phyloP scores from a whole-genome alignment of 2,113 vertebrate genomes.

The Macquaria australasica region DNA sequence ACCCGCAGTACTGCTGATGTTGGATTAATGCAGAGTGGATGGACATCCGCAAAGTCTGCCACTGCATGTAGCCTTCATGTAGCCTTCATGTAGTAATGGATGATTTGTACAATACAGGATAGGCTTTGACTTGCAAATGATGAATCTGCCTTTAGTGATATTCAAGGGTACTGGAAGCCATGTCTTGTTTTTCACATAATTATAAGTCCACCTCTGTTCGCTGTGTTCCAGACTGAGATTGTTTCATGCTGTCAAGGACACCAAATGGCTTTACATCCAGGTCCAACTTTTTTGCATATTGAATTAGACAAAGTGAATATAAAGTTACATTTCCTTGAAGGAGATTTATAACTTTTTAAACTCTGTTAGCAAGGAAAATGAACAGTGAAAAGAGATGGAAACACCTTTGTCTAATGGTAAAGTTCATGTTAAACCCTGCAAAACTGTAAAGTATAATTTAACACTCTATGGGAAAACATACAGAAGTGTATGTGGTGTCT shows the following conservation, averaged over 20 bases:
- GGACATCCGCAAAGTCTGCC: conserved; percentile 10
- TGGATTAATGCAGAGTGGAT: not conserved
- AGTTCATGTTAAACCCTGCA: not conserved
- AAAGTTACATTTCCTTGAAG: not conserved
- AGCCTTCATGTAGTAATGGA: conserved; percentile 9
- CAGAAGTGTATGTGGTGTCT: not conserved
- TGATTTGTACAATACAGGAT: not conserved
- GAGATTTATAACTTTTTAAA: conserved; percentile 6
- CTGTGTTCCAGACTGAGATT: conserved; percentile 3
- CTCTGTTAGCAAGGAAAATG: not conserved
- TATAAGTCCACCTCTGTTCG: not conserved
- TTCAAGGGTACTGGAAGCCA: conserved; percentile 43
- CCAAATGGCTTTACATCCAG: not conserved
- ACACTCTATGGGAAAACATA: not conserved
- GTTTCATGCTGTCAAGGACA: conserved; percentile 29
- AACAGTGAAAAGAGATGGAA: conserved; percentile 8
- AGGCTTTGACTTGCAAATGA: conserved; percentile 53
- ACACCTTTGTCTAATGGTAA: not conserved
- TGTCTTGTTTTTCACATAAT: conserved; percentile 18
- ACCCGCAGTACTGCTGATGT: not conserved
- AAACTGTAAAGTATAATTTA: not conserved
- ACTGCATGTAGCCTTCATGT: not conserved
- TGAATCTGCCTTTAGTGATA: conserved; percentile 37
- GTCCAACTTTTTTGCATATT: not conserved
- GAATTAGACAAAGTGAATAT: not conserved